These are phyloP conservation scores for Notodonta dromedarius DNA, from an alignment of 2,888 invertebrate species.

Conservation along the genomic window DNA sequence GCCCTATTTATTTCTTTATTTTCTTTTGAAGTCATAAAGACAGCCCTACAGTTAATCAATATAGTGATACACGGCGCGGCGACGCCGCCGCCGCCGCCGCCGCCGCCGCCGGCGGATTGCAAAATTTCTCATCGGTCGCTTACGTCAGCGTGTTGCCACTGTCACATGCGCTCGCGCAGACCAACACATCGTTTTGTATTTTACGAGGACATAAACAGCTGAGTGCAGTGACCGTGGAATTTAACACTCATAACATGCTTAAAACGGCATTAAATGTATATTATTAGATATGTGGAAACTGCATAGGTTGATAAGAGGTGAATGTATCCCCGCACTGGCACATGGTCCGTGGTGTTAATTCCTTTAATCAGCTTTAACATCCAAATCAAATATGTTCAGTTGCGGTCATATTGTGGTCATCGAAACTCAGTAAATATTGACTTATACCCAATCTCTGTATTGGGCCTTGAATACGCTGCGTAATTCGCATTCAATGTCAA, in stretches of 20 bases:
- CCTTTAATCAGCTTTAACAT: too few relatives aligned
- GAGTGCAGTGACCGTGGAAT: neutral
- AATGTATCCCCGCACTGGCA: too few relatives aligned
- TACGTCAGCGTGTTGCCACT: constrained; percentile 20
- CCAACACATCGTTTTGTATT: constrained; percentile 22
- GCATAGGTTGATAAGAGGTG: too few relatives aligned
- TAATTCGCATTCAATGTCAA: constrained; percentile 2
- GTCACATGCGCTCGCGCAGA: neutral
- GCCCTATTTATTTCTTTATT: too few relatives aligned
- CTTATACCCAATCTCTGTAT: neutral
- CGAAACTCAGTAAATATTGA: neutral
- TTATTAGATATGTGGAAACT: too few relatives aligned
- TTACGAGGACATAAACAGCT: constrained; percentile 1
- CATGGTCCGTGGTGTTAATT: too few relatives aligned
- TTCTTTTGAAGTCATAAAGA: neutral
- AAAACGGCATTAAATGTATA: too few relatives aligned
- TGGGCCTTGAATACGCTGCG: constrained; percentile 1
- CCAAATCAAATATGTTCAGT: too few relatives aligned
- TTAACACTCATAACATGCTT: neutral
- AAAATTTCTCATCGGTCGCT: constrained; percentile 30
- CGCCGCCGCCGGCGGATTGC: constrained; percentile 22
- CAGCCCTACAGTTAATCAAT: constrained; percentile 20
- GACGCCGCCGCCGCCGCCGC: constrained; percentile 7
- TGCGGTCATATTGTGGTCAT: neutral
- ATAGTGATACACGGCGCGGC: constrained; percentile 8